Evolutionary conservation across 2,888 invertebrate species (phyloP).

Genomic region (Meta bourneti): DNA sequence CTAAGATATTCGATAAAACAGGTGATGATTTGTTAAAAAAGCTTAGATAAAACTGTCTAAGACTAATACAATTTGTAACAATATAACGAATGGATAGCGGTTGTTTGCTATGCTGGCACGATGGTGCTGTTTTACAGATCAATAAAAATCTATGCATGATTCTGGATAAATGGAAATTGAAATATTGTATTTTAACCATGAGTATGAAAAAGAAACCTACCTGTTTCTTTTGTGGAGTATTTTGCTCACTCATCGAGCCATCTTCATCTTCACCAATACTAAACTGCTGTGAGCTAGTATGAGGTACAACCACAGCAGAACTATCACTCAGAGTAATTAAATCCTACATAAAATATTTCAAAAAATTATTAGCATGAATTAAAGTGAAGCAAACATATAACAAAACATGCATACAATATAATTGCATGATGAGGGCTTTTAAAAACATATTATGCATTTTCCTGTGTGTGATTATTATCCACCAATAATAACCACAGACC

Average conservation of each 20-base stretch:
- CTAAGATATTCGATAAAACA: too few relatives aligned
- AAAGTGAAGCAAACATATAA: background rate
- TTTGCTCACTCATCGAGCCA: slow-evolving; percentile 73
- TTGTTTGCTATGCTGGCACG: too few relatives aligned
- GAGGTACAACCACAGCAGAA: slow-evolving; percentile 69
- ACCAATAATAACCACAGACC: too few relatives aligned
- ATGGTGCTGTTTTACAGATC: background rate
- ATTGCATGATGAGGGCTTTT: background rate
- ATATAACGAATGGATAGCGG: too few relatives aligned
- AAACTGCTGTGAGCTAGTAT: slow-evolving; percentile 71
- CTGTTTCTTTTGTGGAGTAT: slow-evolving; percentile 63
- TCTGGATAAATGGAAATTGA: background rate
- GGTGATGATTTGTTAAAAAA: too few relatives aligned
- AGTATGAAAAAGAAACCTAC: slow-evolving; percentile 29
- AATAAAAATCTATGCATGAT: background rate
- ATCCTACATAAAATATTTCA: slow-evolving; percentile 36
- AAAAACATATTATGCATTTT: background rate
- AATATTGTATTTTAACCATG: background rate
- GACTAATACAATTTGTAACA: too few relatives aligned
- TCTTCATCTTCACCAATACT: slow-evolving; percentile 75
- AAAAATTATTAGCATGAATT: background rate
- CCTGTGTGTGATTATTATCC: too few relatives aligned
- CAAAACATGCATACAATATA: background rate
- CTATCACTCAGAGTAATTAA: slow-evolving; percentile 72
- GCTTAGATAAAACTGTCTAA: too few relatives aligned